Evolutionary conservation across 2,113 vertebrate genomes (phyloP).

Genomic region (Orientallactaga bullata): DNA sequence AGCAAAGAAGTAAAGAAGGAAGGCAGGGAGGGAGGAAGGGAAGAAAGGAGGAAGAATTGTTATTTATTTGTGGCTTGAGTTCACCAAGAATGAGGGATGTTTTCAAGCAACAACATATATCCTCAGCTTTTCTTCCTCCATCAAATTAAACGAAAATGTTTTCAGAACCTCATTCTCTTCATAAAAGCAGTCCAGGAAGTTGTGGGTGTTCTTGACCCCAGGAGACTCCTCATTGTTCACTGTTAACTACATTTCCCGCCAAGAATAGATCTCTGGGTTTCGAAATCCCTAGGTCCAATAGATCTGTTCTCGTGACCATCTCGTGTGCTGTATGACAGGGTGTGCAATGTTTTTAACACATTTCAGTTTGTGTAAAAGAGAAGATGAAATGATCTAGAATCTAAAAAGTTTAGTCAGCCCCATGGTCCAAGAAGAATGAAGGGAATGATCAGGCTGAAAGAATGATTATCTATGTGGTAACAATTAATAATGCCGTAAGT

Average conservation of each 20-base stretch:
- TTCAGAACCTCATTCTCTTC: background rate
- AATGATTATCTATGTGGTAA: too few relatives aligned
- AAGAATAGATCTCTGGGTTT: background rate
- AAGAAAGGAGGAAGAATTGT: too few relatives aligned
- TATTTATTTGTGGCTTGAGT: background rate
- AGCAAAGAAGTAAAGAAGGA: too few relatives aligned
- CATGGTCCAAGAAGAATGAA: background rate
- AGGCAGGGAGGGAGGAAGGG: background rate
- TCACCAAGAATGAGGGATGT: background rate
- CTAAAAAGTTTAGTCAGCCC: background rate
- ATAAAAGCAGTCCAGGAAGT: background rate
- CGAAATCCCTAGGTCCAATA: background rate
- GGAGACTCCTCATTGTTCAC: background rate
- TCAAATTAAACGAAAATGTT: background rate
- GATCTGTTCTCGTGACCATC: background rate
- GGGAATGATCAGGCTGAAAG: background rate
- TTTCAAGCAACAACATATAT: background rate
- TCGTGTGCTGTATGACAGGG: background rate
- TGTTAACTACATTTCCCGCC: background rate
- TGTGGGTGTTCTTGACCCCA: background rate
- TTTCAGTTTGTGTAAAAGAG: background rate
- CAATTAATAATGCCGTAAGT: background rate
- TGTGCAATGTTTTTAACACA: background rate
- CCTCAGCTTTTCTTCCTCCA: conserved; percentile 11
- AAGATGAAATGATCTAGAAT: background rate